These are phyloP conservation scores for Istiophorus platypterus DNA, from an alignment of 2,113 vertebrate species.

Conservation along the genomic window DNA sequence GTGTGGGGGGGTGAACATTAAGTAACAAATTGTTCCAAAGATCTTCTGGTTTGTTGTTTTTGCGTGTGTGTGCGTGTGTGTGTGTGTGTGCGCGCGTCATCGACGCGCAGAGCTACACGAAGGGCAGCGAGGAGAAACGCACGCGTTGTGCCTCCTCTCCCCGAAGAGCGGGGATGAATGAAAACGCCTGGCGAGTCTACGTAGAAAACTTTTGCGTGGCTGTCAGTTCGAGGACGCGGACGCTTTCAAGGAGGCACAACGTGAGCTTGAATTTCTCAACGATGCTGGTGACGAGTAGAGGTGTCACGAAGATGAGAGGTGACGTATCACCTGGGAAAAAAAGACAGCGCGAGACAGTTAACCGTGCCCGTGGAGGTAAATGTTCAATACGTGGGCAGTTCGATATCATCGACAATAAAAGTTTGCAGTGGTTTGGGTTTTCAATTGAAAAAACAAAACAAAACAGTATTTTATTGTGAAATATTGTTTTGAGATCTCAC, in stretches of 20 bases:
- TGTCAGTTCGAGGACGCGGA: not conserved
- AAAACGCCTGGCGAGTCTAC: slow-evolving; percentile 35
- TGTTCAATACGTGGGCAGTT: too few species aligned
- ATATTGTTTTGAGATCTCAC: not conserved
- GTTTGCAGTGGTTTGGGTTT: not conserved
- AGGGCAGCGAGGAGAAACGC: slow-evolving; percentile 15
- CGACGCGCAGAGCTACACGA: slow-evolving; percentile 19
- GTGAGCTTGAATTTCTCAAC: not conserved
- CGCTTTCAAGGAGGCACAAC: not conserved
- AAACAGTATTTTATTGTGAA: not conserved
- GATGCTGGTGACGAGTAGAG: not conserved
- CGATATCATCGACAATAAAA: not conserved
- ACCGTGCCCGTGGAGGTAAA: not conserved
- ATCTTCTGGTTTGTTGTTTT: slow-evolving; percentile 35
- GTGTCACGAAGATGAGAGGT: too few species aligned
- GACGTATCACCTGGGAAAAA: too few species aligned
- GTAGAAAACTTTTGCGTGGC: slow-evolving; percentile 10
- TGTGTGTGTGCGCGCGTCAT: too few species aligned
- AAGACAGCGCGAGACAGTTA: not conserved
- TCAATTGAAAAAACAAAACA: too few species aligned
- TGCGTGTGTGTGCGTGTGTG: too few species aligned
- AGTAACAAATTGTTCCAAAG: slow-evolving; percentile 73
- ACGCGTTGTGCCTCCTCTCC: slow-evolving; percentile 19
- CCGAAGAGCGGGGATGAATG: not conserved
- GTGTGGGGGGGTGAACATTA: not conserved